These are phyloP conservation scores for Holotrichia oblita DNA, from an alignment of 1,140 invertebrate species.

Conservation along the genomic window DNA sequence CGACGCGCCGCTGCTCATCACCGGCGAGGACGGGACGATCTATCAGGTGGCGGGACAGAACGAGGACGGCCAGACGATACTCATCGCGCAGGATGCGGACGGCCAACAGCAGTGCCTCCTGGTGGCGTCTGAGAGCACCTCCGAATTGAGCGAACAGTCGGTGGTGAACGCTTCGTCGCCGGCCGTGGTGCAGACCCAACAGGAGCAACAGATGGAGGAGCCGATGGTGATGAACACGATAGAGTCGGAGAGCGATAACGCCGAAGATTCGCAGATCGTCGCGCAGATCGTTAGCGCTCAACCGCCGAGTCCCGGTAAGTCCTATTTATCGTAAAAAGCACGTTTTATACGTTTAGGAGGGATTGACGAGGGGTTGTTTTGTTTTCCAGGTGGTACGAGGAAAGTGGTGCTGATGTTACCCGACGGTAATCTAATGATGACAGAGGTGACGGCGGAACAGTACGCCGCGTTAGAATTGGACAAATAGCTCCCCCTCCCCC, in stretches of 20 bases:
- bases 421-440: slow-evolving; percentile 85
- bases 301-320: slow-evolving; percentile 76
- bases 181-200: slow-evolving; percentile 60
- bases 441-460: slow-evolving; percentile 84
- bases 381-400: slow-evolving; percentile 78
- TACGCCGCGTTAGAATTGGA: slow-evolving; percentile 76
- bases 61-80: slow-evolving; percentile 76
- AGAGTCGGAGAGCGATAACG: slow-evolving; percentile 60
- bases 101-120: slow-evolving; percentile 77
- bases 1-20: slow-evolving; percentile 69
- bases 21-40: slow-evolving; percentile 74
- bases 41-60: slow-evolving; percentile 79
- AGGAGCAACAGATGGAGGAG: slow-evolving; percentile 60
- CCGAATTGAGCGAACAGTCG: slow-evolving; percentile 58
- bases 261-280: slow-evolving; percentile 74
- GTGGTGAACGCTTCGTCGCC: slow-evolving; percentile 67
- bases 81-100: slow-evolving; percentile 71
- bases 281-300: slow-evolving; percentile 85
- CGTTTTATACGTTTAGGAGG: slow-evolving; percentile 52
- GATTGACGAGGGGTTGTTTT: too few relatives aligned
- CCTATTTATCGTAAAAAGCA: slow-evolving; percentile 44
- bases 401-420: slow-evolving; percentile 81
- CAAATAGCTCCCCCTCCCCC: slow-evolving; percentile 65
- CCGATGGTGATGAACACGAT: slow-evolving; percentile 54
- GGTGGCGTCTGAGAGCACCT: slow-evolving; percentile 69